Base-by-base conservation (phyloP, 1,140 invertebrate species). In the Zaprionus tsacasi region DNA sequence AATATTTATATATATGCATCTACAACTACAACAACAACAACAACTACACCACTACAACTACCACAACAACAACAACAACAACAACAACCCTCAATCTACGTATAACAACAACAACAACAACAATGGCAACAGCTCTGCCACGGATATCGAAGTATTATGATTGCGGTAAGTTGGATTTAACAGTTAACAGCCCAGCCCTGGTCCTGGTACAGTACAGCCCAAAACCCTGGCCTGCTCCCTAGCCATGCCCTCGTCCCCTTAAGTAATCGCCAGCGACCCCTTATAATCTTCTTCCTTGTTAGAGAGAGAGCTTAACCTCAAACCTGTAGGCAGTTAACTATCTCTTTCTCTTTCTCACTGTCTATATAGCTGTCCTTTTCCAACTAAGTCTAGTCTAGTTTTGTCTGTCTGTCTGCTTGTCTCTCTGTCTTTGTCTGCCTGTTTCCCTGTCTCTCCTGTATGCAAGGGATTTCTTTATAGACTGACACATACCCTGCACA, bases 111-210 rank as follows among this genome's bases (percentile, higher is more conserved):
- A 75, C 70, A 48, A 59, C 54, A 70, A 69, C 59, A 55, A 63
- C 52, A 59, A 71, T 65, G 71, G 35, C 17, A 66, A 71, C 80
- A 95, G 94, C 94, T 92, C 93, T 95, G 89, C 94, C 94, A 93
- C 94, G 94, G 94, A 95, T 95, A 93, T 92, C 92, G 81, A 95
- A 93, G 93, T 95, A 95, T 93, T 95, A 95, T 93, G 95, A 94
- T 90, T 94, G 94, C 92, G 94, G 94, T 95, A 94, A 95, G 94
- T 95, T 60, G 17, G 43, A 60, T 58, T 54, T 15, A 25, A 21
- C 10, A 17, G 45, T 25, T 50, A 50, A 21, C 21, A 50, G 27
- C 27, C 27, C 27, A 30, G 27, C 27, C 27, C 27, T 30, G 27
- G 21, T 13, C 17, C 54, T 17, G 12, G 43, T 17, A 15, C 3